phyloP scores from a whole-genome alignment of 2,888 invertebrate species.

The Latrodectus elegans region DNA sequence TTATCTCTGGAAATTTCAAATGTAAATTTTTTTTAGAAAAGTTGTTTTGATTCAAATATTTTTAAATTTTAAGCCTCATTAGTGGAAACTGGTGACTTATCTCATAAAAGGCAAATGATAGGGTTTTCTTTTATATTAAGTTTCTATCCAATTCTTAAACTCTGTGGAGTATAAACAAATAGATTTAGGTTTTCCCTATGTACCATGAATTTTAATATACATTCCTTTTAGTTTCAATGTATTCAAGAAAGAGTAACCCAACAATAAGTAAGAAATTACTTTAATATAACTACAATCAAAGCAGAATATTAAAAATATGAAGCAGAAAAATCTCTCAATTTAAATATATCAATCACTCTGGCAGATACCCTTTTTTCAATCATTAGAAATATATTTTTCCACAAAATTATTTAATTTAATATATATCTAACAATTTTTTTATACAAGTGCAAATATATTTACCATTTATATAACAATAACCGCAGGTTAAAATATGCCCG shows the following conservation, averaged over 20 bases:
- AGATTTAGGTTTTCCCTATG: neutral
- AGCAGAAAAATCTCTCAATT: slow-evolving; percentile 53
- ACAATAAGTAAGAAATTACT: slow-evolving; percentile 63
- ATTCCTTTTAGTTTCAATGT: neutral
- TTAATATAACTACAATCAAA: slow-evolving; percentile 68
- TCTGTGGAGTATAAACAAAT: slow-evolving; percentile 4
- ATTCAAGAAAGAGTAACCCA: neutral
- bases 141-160: neutral
- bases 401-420: slow-evolving; percentile 63
- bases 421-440: slow-evolving; percentile 66
- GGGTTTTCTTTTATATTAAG: too few relatives aligned
- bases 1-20: too few relatives aligned
- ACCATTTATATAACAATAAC: slow-evolving; percentile 60
- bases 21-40: too few relatives aligned
- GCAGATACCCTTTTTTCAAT: slow-evolving; percentile 46
- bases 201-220: too few relatives aligned
- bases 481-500: slow-evolving; percentile 56
- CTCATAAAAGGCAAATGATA: too few relatives aligned
- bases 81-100: too few relatives aligned
- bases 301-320: slow-evolving; percentile 67
- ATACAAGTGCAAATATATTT: slow-evolving; percentile 63
- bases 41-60: too few relatives aligned
- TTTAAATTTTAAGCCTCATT: too few relatives aligned
- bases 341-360: slow-evolving; percentile 37
- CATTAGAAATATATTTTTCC: slow-evolving; percentile 66